Base-by-base conservation (phyloP, 2,113 vertebrate species). In the Anas platyrhynchos region DNA sequence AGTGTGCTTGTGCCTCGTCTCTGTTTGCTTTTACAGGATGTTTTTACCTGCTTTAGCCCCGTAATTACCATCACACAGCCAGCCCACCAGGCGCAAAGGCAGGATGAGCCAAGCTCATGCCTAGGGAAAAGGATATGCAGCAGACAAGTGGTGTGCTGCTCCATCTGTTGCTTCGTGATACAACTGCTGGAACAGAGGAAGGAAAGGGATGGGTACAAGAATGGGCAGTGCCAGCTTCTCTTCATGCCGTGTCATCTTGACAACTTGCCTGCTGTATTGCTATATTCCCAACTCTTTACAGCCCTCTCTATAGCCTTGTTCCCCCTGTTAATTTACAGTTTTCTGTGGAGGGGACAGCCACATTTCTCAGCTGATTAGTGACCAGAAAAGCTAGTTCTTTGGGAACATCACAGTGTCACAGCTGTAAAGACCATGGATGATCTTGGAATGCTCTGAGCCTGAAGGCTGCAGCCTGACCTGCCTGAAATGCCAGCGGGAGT, bases 101-200 rank as follows among this genome's bases (percentile, higher is more conserved):
- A 38, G 89, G 72, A 27, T 63, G 55, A 89, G 93, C 90, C 90
- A 74, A n/a, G 85, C 81, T 58, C 74, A 69, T 54, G 72, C 66
- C 65, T 22, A 21, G 66, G 43, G 76, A 85, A 7, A 6, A 73
- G 86, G 93, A 59, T 67, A 5, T 31, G 72, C 82, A 69, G 90
- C 86, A 89, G 72, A 54, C 4, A 8, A 56, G 86, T 26, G 61
- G 27, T 48, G 58, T 3, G 65, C 66, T 86, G 27, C 82, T 83
- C 82, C 89, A 73, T 86, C 86, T 94, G 86, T 27, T 86, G 77
- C 86, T 89, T 82, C 82, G 29, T 23, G 54, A 2, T 18, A 36
- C 81, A 73, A 38, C 86, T 86, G 85, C 61, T 88, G 85, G 93
- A 67, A 32, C 56, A 55, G 89, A 36, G 89, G 75, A 88, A 50